Evolutionary conservation across 2,888 invertebrate species (phyloP).

Genomic region (Eristalis tenax): DNA sequence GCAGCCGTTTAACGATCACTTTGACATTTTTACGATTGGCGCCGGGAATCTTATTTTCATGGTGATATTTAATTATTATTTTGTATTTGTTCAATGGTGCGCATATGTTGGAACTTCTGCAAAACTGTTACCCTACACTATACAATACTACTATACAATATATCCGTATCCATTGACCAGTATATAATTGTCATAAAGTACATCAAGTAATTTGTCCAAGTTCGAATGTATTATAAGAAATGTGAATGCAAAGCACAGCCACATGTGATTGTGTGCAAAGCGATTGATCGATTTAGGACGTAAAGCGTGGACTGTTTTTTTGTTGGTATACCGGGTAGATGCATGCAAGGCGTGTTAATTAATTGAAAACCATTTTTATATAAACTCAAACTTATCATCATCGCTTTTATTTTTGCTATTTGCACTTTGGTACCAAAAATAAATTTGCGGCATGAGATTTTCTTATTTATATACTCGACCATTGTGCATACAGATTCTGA

Average conservation of each 20-base stretch:
- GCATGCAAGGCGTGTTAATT: conserved; percentile 23
- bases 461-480: conserved; percentile 33
- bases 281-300: conserved; percentile 24
- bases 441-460: conserved; percentile 54
- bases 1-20: conserved; percentile 69
- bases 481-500: conserved; percentile 38
- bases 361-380: conserved; percentile 37
- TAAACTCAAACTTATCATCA: conserved; percentile 36
- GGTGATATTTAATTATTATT: conserved; percentile 70
- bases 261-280: conserved; percentile 12
- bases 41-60: conserved; percentile 76
- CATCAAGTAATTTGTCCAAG: neutral
- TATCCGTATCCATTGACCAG: neutral
- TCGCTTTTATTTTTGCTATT: conserved; percentile 42
- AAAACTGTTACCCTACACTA: conserved; percentile 34
- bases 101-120: conserved; percentile 26
- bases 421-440: conserved; percentile 61
- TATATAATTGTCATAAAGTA: neutral
- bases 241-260: neutral
- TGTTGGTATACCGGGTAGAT: conserved; percentile 14
- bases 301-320: conserved; percentile 7
- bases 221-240: conserved; percentile 13
- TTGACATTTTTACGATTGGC: conserved; percentile 77
- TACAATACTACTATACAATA: neutral
- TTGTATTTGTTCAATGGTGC: conserved; percentile 63